A percentile compares a stretch with the other conserved stretches of the same genome.
These are phyloP conservation scores for Apodemus sylvaticus DNA, from an alignment of 2,113 vertebrate species.

Conservation along the genomic window DNA sequence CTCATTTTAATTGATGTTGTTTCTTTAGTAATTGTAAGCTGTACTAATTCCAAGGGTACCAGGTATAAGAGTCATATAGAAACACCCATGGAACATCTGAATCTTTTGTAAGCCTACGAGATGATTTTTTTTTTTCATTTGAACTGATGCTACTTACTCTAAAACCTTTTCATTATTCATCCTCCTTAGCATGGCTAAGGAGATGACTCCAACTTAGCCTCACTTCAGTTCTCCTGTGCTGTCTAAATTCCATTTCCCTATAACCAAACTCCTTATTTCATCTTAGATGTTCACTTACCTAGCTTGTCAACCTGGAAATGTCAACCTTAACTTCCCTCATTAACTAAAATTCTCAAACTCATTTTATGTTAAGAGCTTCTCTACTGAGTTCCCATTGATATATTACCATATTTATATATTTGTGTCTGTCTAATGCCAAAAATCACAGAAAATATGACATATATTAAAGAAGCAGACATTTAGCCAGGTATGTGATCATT, in stretches of 20 bases:
- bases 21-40: background rate
- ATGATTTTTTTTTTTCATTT: too few species aligned
- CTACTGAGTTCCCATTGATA: background rate
- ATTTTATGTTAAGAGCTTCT: background rate
- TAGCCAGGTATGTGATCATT: background rate
- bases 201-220: background rate
- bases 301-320: background rate
- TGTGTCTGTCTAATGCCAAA: background rate
- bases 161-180: too few species aligned
- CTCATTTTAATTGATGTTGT: background rate
- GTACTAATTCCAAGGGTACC: background rate
- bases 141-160: too few species aligned
- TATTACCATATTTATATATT: background rate
- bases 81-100: background rate
- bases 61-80: background rate
- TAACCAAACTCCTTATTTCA: background rate
- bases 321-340: background rate
- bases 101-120: background rate
- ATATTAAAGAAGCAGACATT: background rate
- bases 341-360: conserved; percentile 16
- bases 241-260: background rate
- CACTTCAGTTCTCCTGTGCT: background rate
- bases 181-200: too few species aligned
- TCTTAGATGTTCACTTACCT: background rate
- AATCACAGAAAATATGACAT: background rate